phyloP scores from a whole-genome alignment of 2,113 vertebrate genomes.

The Lampris megalopsis region DNA sequence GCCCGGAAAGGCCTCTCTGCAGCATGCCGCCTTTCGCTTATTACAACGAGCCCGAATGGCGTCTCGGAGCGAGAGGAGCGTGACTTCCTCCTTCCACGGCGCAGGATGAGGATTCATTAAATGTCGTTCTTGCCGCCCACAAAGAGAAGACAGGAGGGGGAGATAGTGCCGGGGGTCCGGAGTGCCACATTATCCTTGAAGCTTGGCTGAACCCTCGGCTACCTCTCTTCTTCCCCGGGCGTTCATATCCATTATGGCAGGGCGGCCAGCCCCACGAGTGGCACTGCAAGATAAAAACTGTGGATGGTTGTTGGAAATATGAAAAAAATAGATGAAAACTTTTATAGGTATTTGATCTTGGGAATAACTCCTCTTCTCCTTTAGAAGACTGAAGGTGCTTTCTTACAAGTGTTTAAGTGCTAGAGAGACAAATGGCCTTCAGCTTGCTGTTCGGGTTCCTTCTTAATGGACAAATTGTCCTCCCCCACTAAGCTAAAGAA shows the following conservation, averaged over 20 bases:
- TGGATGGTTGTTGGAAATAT: conserved; percentile 28
- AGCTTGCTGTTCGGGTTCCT: background rate
- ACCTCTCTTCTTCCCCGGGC: conserved; percentile 36
- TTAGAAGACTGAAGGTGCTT: conserved; percentile 31
- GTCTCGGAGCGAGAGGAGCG: conserved; percentile 35
- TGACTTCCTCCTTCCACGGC: conserved; percentile 38
- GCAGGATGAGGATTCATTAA: conserved; percentile 55
- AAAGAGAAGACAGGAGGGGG: conserved; percentile 42
- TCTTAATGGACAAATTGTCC: background rate
- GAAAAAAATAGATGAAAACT: background rate
- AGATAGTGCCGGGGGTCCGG: conserved; percentile 30
- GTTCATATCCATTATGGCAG: conserved; percentile 57
- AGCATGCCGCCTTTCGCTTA: conserved; percentile 47
- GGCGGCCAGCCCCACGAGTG: conserved; percentile 32
- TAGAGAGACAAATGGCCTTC: conserved; percentile 20
- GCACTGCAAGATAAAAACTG: conserved; percentile 18
- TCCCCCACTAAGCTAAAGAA: background rate
- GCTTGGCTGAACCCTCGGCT: conserved; percentile 33
- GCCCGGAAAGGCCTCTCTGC: conserved; percentile 20
- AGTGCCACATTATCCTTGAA: conserved; percentile 51
- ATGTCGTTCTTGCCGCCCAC: conserved; percentile 20
- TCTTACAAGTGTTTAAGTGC: conserved; percentile 33
- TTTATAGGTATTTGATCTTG: conserved; percentile 42
- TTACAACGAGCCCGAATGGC: conserved; percentile 41
- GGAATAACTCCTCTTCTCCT: conserved; percentile 28